Conservation (phyloP, 2,797 vertebrate species). For the Phaenicophaeus curvirostris region DNA sequence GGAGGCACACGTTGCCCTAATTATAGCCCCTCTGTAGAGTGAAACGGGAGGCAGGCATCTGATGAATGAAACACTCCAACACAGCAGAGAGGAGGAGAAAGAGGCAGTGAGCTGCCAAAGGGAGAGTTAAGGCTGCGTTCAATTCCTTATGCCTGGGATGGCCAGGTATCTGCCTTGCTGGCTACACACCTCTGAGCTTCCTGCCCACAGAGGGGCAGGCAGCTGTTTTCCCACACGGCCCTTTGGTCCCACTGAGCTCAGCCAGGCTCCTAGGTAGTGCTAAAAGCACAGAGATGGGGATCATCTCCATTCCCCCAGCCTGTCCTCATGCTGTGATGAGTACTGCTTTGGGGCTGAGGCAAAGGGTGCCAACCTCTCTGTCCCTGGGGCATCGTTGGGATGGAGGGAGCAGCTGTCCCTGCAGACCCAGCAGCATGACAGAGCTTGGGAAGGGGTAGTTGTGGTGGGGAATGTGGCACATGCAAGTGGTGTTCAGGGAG, state of each 20-base stretch:
- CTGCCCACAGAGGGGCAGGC: background rate
- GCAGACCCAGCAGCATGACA: background rate
- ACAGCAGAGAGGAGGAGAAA: background rate
- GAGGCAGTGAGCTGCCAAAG: background rate
- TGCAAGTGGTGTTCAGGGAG: background rate
- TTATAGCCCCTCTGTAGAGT: background rate
- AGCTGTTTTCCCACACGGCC: background rate
- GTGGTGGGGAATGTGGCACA: background rate
- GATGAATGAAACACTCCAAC: background rate
- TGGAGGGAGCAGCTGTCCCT: background rate
- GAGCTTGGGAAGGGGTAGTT: background rate
- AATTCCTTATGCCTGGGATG: background rate
- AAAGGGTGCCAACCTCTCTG: accelerated
- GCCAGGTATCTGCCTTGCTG: accelerated
- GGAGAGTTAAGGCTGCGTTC: background rate
- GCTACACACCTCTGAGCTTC: background rate
- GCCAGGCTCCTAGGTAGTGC: background rate
- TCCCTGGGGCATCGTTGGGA: accelerated
- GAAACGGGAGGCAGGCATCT: background rate
- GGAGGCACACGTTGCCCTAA: background rate
- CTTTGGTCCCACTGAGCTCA: background rate
- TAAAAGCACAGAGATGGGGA: background rate
- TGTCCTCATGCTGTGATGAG: background rate
- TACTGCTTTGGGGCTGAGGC: background rate
- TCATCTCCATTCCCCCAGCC: background rate